Evolutionary conservation across 2,888 invertebrate species (phyloP), one percentile per base, ranked within the genome.

Genomic region (Leptopilina drosophilae): DNA sequence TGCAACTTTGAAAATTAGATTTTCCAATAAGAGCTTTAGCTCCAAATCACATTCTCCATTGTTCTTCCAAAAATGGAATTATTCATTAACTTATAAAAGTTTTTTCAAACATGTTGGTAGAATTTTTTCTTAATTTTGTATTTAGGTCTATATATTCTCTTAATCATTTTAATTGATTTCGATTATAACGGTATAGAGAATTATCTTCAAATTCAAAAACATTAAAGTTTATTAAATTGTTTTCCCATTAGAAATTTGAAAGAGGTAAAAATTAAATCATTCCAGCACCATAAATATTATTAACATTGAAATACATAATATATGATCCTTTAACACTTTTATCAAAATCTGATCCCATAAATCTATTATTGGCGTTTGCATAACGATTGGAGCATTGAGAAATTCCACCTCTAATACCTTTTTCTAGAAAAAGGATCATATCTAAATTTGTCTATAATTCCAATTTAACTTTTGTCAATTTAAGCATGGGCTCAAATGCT

Each of bases 81-180:
- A 91, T 0, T 91, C 90, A 82, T 88, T 91, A 1, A 90, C 83
- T 0, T 40, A 82, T 33, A 33, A 33, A 33, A 33, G 33, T 33
- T 33, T 33, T 33, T 33, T 33, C 2, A 33, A 33, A 33, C 3
- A 33, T 3, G 3, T 33, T 33, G 5, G 33, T 33, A 33, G 33
- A 33, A 33, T 33, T 33, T 33, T 4, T 33, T 33, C 33, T 33
- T 33, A 33, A 33, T 33, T 33, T 2, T 33, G 33, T 33, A 33
- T 33, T 33, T 9, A 85, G 81, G 67, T 84, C 84, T 87, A 92
- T 91, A 80, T 92, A 92, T 77, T 82, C 77, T 82, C 90, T 85
- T 12, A 91, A 80, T 89, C 90, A 92, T 6, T 87, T 80, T 69
- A 84, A 86, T 86, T 92, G 91, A 92, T 84, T 88, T 84, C 78